Evolutionary conservation across 2,797 vertebrate genomes (phyloP).

Genomic region (Hypotaenidia philippensis): DNA sequence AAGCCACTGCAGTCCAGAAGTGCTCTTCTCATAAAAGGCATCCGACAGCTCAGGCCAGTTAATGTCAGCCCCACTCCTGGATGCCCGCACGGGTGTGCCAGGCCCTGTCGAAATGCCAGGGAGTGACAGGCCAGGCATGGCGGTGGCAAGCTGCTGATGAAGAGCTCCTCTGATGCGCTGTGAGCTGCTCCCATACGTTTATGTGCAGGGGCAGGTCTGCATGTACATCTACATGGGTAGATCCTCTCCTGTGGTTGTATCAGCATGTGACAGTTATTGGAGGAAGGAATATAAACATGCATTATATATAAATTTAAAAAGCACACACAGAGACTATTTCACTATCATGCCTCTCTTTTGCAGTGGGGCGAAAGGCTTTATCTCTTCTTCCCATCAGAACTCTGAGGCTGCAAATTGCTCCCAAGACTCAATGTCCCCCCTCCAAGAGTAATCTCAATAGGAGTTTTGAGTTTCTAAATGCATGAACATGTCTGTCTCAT

Average conservation of each 20-base stretch:
- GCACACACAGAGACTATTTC: not conserved
- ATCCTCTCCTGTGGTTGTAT: fast-evolving
- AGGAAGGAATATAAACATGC: not conserved
- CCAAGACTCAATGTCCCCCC: not conserved
- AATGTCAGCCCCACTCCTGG: not conserved
- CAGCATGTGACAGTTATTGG: not conserved
- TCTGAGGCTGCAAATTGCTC: not conserved
- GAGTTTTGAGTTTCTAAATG: not conserved
- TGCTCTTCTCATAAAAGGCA: not conserved
- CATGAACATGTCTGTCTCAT: not conserved
- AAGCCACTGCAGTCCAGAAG: not conserved
- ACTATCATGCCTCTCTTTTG: not conserved
- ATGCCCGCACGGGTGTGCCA: not conserved
- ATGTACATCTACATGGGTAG: fast-evolving
- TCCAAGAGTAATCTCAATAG: not conserved
- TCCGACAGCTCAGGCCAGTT: not conserved
- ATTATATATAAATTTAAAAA: not conserved
- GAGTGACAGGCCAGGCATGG: not conserved
- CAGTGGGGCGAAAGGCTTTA: not conserved
- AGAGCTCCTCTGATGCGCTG: not conserved
- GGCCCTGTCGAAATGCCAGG: not conserved
- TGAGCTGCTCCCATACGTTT: not conserved
- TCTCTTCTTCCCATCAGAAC: not conserved
- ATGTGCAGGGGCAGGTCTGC: not conserved
- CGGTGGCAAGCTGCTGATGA: not conserved